Evolutionary conservation across 2,797 vertebrate genomes (phyloP).

Genomic region (Manis javanica): DNA sequence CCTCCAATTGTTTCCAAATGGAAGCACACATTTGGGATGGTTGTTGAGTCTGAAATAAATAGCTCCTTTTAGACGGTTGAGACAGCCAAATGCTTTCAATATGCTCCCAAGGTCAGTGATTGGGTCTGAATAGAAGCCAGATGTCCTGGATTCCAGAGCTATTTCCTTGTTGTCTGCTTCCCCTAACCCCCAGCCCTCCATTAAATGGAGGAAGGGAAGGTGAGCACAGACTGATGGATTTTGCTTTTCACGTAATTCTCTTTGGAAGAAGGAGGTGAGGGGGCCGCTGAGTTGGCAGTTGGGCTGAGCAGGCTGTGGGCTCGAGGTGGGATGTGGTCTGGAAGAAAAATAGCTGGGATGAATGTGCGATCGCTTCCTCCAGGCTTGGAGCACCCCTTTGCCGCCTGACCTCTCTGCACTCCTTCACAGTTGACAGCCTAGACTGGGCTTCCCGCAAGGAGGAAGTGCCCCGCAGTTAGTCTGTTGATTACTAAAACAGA

Average conservation of each 20-base stretch:
- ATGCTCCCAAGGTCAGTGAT: slow-evolving; percentile 71
- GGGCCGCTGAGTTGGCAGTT: not conserved
- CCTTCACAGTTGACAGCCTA: slow-evolving; percentile 63
- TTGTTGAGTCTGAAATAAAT: slow-evolving; percentile 79
- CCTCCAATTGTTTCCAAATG: slow-evolving; percentile 79
- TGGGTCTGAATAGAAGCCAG: slow-evolving; percentile 80
- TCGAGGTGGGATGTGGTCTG: not conserved
- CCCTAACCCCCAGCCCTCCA: not conserved
- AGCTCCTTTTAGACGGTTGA: slow-evolving; percentile 76
- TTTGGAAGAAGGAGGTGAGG: slow-evolving; percentile 11
- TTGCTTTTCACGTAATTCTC: slow-evolving; percentile 45
- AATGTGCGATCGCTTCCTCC: slow-evolving; percentile 12
- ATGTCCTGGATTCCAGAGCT: slow-evolving; percentile 77
- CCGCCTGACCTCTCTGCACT: slow-evolving; percentile 69
- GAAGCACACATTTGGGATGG: slow-evolving; percentile 72
- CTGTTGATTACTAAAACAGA: slow-evolving; percentile 77
- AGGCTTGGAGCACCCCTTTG: not conserved
- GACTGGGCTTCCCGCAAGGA: slow-evolving; percentile 57
- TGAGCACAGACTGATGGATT: slow-evolving; percentile 7
- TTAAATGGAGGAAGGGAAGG: slow-evolving; percentile 47
- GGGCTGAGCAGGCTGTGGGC: not conserved
- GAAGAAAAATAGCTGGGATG: slow-evolving; percentile 29
- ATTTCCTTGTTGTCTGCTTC: slow-evolving; percentile 24
- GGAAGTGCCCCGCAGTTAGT: slow-evolving; percentile 68
- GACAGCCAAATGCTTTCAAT: slow-evolving; percentile 82